These are phyloP conservation scores for Andricus curvator DNA, from an alignment of 2,888 invertebrate genomes.

Conservation along the genomic window DNA sequence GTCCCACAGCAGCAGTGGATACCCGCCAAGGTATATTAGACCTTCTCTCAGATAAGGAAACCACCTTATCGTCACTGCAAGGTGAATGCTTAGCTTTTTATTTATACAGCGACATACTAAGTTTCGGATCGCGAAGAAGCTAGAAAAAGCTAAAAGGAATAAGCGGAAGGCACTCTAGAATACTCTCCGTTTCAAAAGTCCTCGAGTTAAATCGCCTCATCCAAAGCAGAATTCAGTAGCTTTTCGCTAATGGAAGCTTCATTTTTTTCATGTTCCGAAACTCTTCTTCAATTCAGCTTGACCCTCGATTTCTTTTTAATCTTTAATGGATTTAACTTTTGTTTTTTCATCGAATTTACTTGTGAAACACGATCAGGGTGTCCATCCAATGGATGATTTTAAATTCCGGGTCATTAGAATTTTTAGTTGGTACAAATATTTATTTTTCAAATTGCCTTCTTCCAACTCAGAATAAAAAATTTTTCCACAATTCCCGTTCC, in stretches of 20 bases:
- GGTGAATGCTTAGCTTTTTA: constrained; percentile 21
- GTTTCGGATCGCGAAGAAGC: constrained; percentile 17
- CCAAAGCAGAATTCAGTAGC: constrained; percentile 48
- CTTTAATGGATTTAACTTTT: too few species aligned
- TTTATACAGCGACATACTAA: constrained; percentile 2
- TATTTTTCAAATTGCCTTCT: too few species aligned
- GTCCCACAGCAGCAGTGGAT: constrained; percentile 40
- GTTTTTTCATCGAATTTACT: too few species aligned
- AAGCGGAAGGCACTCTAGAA: constrained; percentile 13
- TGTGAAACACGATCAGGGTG: too few species aligned
- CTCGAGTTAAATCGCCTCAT: constrained; percentile 45
- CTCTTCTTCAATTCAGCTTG: constrained; percentile 34
- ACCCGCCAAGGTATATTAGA: constrained; percentile 49
- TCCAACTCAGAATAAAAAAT: too few species aligned
- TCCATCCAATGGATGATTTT: too few species aligned
- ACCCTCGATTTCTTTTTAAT: too few species aligned
- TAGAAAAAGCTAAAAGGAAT: not conserved
- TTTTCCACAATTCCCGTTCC: too few species aligned
- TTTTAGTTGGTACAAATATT: too few species aligned
- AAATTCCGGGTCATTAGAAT: too few species aligned
- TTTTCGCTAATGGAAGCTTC: constrained; percentile 52
- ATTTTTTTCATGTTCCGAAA: constrained; percentile 51
- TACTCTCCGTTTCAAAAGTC: constrained; percentile 34
- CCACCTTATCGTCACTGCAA: constrained; percentile 44
- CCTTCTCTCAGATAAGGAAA: constrained; percentile 52